Percentiles rank a stretch among this genome's conserved stretches.
Evolutionary conservation across 1,140 invertebrate genomes (phyloP).

Genomic region (Nasonia giraulti): DNA sequence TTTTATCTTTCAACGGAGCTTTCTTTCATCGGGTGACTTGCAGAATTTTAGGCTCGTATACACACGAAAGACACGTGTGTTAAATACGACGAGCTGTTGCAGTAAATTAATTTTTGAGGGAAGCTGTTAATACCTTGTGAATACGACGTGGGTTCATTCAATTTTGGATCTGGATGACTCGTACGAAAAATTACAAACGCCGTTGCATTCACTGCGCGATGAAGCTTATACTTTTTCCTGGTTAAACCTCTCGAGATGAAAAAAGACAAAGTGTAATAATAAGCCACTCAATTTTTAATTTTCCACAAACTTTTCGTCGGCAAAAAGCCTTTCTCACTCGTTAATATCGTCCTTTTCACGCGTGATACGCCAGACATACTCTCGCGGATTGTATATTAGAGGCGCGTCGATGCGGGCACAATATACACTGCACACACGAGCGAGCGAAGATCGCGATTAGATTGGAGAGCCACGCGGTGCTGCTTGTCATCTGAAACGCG

Average conservation of each 20-base stretch:
- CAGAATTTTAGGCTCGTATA: not conserved
- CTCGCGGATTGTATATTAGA: slow-evolving; percentile 26
- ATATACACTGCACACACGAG: not conserved
- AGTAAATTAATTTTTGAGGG: not conserved
- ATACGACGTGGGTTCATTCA: not conserved
- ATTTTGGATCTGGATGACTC: not conserved
- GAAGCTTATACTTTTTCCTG: no score
- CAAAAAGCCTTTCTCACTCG: not conserved
- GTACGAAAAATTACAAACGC: not conserved
- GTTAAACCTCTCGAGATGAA: not conserved
- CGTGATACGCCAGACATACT: not conserved
- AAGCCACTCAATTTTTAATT: no score
- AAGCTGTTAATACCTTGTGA: not conserved
- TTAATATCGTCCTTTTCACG: not conserved
- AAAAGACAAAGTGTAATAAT: not conserved
- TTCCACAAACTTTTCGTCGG: not conserved
- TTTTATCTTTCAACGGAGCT: not conserved
- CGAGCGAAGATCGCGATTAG: slow-evolving; percentile 43
- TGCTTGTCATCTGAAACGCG: slow-evolving; percentile 30
- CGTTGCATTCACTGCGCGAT: not conserved
- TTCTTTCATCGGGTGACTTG: slow-evolving; percentile 21
- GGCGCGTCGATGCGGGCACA: slow-evolving; percentile 22
- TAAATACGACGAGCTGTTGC: not conserved
- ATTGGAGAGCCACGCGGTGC: slow-evolving; percentile 12
- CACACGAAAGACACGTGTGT: not conserved